Base-by-base conservation (phyloP, 2,113 vertebrate species). In the Pelvicachromis taeniatus region DNA sequence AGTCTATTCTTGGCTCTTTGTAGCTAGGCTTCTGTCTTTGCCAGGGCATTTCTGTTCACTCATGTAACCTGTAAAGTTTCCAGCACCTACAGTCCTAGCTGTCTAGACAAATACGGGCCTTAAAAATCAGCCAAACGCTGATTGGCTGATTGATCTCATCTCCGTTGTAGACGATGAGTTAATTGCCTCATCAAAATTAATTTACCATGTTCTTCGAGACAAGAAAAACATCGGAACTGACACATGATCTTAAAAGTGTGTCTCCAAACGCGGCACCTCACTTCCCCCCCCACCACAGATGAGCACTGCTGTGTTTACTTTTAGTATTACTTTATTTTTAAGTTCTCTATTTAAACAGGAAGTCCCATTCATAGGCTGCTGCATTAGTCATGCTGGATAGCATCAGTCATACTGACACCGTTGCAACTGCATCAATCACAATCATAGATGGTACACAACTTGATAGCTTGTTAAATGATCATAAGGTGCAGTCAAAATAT, bases 141-240 rank as follows among this genome's bases (percentile, higher is more conserved):
- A 94, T 90, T 82, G 85, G 87, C 91, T 89, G 88, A 89, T 89
- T 92, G 83, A 75, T 83, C 86, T 40, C 33, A 29, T 65, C 83
- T 87, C 80, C 29, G 53, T 16, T 84, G 73, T 53, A 73, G 82
- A 90, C 52, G 84, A 83, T 35, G 89, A 88, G 63, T 84, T 90
- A 90, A 94, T 90, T 26, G 79, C 68, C 78, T 92, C 87, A 92
- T 93, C 77, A 91, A 79, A 83, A 85, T 82, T 55, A 61, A 90
- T 91, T 78, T 82, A 65, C 40, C 21, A 6, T 21, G 81, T 86
- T 85, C 80, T 68, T 52, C 4, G 53, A 83, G 86, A 82, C 80
- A 31, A 81, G 87, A 85, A 84, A 88, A 91, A 87, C 87, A 88
- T 77, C 40, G 45, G 75, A 84, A 73, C 16, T 54, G 75, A 90